Conservation (phyloP, 2,113 vertebrate species). For the Pygoscelis antarcticus region DNA sequence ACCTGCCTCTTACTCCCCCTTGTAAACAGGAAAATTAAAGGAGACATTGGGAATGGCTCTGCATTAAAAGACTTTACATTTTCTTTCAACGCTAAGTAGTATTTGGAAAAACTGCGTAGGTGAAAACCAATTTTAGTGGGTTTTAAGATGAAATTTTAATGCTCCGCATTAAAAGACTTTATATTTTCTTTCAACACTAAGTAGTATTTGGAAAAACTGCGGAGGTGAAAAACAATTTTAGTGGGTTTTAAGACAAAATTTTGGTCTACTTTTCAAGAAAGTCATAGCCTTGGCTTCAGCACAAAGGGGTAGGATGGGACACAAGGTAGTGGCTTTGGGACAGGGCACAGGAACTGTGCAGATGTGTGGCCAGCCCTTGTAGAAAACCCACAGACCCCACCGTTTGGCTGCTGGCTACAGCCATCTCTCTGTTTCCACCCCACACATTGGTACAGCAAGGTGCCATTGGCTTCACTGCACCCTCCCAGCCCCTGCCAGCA, state of each 20-base stretch:
- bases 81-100: background rate
- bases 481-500: background rate
- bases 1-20: background rate
- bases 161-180: background rate
- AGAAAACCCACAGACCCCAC: background rate
- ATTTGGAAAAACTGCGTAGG: background rate
- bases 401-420: background rate
- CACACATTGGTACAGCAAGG: accelerated
- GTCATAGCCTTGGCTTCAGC: background rate
- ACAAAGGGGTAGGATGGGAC: background rate
- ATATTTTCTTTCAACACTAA: background rate
- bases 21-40: background rate
- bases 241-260: background rate
- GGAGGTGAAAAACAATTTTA: background rate
- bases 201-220: background rate
- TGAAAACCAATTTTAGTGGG: background rate
- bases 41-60: background rate
- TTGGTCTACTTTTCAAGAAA: background rate
- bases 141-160: background rate
- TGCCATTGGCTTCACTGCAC: background rate
- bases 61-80: background rate
- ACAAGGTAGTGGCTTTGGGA: background rate
- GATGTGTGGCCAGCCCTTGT: background rate
- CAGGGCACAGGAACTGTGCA: background rate
- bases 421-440: background rate